phyloP scores from a whole-genome alignment of 1,140 invertebrate species.

The Drosophila cardini region DNA sequence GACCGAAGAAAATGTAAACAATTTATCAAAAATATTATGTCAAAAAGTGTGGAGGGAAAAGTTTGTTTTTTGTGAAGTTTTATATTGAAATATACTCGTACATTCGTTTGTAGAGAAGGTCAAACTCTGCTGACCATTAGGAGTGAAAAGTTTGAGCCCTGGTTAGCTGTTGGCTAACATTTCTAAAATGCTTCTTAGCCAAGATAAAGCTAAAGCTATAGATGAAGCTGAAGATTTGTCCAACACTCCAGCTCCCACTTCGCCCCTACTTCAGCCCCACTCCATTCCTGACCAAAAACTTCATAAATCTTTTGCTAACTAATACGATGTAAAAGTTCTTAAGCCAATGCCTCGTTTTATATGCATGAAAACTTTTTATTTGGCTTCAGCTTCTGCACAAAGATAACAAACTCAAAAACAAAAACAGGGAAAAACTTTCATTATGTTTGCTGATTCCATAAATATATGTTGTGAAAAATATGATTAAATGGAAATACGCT shows the following conservation, averaged over 20 bases:
- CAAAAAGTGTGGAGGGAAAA: conserved; percentile 61
- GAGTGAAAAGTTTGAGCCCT: conserved; percentile 73
- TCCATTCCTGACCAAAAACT: conserved; percentile 42
- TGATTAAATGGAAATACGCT: conserved; percentile 12
- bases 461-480: conserved; percentile 13
- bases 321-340: conserved; percentile 65
- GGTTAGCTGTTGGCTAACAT: conserved; percentile 21
- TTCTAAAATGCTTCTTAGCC: conserved; percentile 53
- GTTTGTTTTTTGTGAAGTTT: conserved; percentile 47
- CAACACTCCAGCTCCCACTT: too few relatives aligned
- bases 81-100: conserved; percentile 60
- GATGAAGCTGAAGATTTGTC: conserved; percentile 44
- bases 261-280: conserved; percentile 5
- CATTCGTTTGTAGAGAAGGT: conserved; percentile 38
- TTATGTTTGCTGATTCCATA: conserved; percentile 11
- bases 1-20: conserved; percentile 49
- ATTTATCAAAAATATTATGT: conserved; percentile 80
- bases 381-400: conserved; percentile 31
- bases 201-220: conserved; percentile 46
- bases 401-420: conserved; percentile 67
- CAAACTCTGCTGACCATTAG: conserved; percentile 75
- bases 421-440: conserved; percentile 15
- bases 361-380: conserved; percentile 74
- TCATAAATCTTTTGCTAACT: conserved; percentile 78
- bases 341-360: conserved; percentile 71